Evolutionary conservation across 2,113 vertebrate species (phyloP).

Genomic region (Rattus rattus): DNA sequence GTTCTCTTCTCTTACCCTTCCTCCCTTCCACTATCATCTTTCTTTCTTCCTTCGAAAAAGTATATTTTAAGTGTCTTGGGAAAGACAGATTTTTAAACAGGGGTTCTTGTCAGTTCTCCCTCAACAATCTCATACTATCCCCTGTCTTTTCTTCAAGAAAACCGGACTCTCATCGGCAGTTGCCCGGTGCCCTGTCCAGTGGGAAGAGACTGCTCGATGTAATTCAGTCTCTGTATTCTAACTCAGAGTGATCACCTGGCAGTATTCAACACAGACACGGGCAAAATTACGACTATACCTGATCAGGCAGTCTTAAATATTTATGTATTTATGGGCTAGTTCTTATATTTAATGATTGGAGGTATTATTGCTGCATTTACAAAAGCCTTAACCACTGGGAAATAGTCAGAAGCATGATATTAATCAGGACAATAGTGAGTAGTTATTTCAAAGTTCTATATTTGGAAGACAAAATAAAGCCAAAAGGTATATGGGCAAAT

Average conservation of each 20-base stretch:
- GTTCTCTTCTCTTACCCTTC: background rate
- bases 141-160: constrained; percentile 73
- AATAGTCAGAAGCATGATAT: constrained; percentile 24
- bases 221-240: constrained; percentile 72
- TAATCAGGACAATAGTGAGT: background rate
- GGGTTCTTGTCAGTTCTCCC: constrained; percentile 73
- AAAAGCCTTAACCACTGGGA: background rate
- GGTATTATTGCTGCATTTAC: background rate
- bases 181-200: constrained; percentile 65
- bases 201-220: constrained; percentile 73
- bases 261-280: background rate
- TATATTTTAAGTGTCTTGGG: constrained; percentile 62
- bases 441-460: background rate
- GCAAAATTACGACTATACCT: background rate
- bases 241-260: background rate
- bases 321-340: background rate
- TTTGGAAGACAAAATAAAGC: constrained; percentile 7
- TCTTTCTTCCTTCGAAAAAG: background rate
- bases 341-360: background rate
- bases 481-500: background rate
- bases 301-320: background rate
- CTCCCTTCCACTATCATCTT: rapidly evolving
- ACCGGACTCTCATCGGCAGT: constrained; percentile 67
- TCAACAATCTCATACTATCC: constrained; percentile 62
- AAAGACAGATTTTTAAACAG: constrained; percentile 69